Evolutionary conservation across 1,140 invertebrate species (phyloP).

Genomic region (Cyclargus thomasi): DNA sequence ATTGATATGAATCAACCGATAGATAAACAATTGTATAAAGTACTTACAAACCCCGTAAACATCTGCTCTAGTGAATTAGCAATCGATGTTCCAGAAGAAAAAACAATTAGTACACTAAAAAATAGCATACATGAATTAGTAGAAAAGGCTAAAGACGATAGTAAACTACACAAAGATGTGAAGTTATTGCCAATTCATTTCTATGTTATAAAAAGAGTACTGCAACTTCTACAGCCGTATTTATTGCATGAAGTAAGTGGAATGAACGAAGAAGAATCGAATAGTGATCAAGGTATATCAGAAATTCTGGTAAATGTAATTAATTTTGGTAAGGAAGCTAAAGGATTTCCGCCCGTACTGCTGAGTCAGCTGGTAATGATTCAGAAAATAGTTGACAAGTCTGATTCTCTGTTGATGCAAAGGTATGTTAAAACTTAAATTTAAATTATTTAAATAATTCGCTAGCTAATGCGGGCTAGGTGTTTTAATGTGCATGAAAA

Average conservation of each 20-base stretch:
- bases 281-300: conserved; percentile 13
- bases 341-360: conserved; percentile 44
- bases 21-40: conserved; percentile 41
- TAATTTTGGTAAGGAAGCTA: conserved; percentile 35
- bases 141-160: conserved; percentile 29
- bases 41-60: conserved; percentile 26
- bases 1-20: conserved; percentile 48
- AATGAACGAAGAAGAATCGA: conserved; percentile 22
- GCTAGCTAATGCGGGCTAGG: too few species aligned
- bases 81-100: conserved; percentile 45
- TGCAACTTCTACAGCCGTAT: conserved; percentile 42
- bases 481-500: too few species aligned
- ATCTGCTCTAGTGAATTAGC: conserved; percentile 38
- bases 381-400: conserved; percentile 29
- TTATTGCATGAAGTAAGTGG: conserved; percentile 35
- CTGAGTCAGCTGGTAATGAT: conserved; percentile 40
- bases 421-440: conserved; percentile 35
- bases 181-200: conserved; percentile 56
- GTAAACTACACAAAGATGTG: conserved; percentile 31
- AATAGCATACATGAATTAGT: conserved; percentile 31
- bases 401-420: conserved; percentile 26
- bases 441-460: too few species aligned
- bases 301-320: conserved; percentile 39
- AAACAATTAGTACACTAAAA: conserved; percentile 34
- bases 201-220: conserved; percentile 57